Conservation (phyloP, 2,888 invertebrate species). For the Orthosia incerta region DNA sequence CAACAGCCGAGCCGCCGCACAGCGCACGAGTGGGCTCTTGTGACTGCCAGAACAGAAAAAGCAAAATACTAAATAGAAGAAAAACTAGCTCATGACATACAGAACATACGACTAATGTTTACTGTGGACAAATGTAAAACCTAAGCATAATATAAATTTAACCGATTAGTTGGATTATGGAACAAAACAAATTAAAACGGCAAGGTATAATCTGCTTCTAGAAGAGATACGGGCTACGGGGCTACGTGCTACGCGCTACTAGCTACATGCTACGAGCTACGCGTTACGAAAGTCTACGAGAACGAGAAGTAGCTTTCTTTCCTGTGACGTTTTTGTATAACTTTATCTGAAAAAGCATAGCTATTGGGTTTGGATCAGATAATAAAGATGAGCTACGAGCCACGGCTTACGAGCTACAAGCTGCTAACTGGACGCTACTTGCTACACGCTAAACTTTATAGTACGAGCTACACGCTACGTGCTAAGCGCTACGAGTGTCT, state of each 20-base stretch:
- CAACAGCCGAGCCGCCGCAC: conserved; percentile 92
- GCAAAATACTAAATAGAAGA: background rate
- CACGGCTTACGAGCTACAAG: background rate
- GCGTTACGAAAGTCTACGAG: background rate
- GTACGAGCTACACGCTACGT: background rate
- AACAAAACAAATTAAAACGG: background rate
- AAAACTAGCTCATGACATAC: background rate
- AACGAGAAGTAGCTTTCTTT: background rate
- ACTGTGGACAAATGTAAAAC: background rate
- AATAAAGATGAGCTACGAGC: background rate
- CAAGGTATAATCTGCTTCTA: background rate
- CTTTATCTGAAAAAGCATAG: too few relatives aligned
- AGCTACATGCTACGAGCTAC: conserved; percentile 4
- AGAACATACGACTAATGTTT: background rate
- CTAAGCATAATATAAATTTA: background rate
- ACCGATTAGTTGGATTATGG: background rate
- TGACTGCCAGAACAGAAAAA: conserved; percentile 81
- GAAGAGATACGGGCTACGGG: background rate
- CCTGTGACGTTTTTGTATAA: background rate
- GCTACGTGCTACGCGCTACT: background rate
- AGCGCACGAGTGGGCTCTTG: conserved; percentile 93
- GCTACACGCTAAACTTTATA: background rate
- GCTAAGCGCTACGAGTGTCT: background rate
- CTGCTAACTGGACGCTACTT: background rate
- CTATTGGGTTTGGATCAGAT: too few relatives aligned